Evolutionary conservation across 1,140 invertebrate genomes (phyloP), one percentile per base, ranked within the genome.

Genomic region (Frieseomelitta varia): DNA sequence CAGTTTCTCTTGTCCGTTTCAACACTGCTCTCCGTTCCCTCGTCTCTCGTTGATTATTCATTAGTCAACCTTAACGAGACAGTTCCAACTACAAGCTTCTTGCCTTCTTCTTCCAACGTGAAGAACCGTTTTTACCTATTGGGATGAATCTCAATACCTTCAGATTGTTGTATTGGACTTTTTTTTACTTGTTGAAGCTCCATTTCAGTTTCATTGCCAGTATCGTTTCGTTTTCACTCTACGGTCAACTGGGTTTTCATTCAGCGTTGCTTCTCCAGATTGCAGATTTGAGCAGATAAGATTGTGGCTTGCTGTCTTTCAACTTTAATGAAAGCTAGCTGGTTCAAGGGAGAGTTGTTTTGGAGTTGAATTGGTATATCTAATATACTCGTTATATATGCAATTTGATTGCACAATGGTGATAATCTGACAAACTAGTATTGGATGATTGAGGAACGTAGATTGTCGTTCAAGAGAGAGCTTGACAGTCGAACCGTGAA

Each of bases 1-100:
- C 77, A 87, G 82, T 87, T 85, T 72, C 75, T 69, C 55, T 73
- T 58, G 58, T 65, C 47, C 53, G 21, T 76, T 58, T 47, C 63
- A 56, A 73, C 11, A 12, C 17, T 34, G 24, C 39, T 73, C 56
- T n/a, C 19, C n/a, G n/a, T 56, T 58, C 21, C 21, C 21, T 65
- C 27, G 2, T 39, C 55, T 17, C 21, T 55, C 15, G 24, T 55
- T 11, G 27, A 53, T 71, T 63, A 71, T 30, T 58, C 82, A 55
- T 81, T 53, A 55, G 47, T 53, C 47, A 3, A 19, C n/a, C 17
- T 53, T n/a, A 39, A 15, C 12, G n/a, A n/a, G 72, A 74, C 34
- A 21, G 21, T 34, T 56, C n/a, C 27, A 55, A n/a, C n/a, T 55
- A 4, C 0, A 24, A 1, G 51, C 27, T 53, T n/a, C n/a, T 53